A percentile compares a stretch with the other conserved stretches of the same genome.
These are phyloP conservation scores for Centrocercus urophasianus DNA, from an alignment of 2,113 vertebrate species.

Conservation along the genomic window DNA sequence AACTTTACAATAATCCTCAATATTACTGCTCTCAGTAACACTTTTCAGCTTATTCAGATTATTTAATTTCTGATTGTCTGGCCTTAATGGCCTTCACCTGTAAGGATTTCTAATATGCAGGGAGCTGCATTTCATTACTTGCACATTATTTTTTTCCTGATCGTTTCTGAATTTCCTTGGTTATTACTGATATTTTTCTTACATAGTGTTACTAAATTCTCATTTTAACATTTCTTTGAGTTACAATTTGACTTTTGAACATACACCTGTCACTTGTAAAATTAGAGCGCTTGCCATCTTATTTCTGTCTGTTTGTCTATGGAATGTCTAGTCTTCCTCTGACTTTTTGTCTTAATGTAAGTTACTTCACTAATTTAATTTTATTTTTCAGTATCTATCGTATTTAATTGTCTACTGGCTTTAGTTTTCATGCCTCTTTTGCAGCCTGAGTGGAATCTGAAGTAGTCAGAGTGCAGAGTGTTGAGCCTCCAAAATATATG, in stretches of 20 bases:
- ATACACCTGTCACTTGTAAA: background rate
- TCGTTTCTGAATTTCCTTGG: background rate
- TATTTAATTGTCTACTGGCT: background rate
- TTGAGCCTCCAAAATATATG: background rate
- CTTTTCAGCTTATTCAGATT: background rate
- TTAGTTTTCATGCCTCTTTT: background rate
- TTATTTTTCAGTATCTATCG: background rate
- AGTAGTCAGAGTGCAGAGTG: background rate
- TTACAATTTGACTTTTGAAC: background rate
- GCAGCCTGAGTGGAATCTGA: background rate
- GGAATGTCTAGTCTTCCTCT: background rate
- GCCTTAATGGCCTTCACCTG: background rate
- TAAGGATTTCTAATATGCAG: background rate
- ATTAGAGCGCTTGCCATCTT: background rate
- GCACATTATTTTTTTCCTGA: background rate
- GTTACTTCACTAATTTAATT: background rate
- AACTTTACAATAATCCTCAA: background rate
- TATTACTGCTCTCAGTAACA: background rate
- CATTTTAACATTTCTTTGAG: background rate
- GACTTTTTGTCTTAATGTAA: background rate
- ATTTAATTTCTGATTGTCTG: background rate
- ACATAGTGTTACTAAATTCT: background rate
- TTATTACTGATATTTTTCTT: background rate
- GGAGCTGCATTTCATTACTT: background rate
- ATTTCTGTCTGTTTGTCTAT: background rate